Evolutionary conservation across 2,888 invertebrate species (phyloP), one percentile per base, ranked within the genome.

Genomic region (Drosophila monieri): DNA sequence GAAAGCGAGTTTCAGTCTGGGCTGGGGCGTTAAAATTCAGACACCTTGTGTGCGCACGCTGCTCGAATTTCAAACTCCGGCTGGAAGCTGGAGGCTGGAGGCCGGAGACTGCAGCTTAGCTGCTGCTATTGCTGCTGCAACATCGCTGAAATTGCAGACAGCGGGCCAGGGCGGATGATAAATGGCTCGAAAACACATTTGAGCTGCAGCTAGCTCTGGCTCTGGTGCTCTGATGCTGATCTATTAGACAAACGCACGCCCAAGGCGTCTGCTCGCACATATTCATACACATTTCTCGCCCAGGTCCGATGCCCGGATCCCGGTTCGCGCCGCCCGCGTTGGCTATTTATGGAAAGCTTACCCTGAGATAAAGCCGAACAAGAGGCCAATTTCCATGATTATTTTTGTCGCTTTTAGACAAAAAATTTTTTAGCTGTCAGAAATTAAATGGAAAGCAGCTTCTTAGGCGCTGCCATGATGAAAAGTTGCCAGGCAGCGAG

Each of bases 181-280:
- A 83, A 85, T 84, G 84, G 78, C 78, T 74, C 70, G 77, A 72
- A 77, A 84, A 80, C 85, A 80, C 84, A 85, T 84, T 83, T 75
- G 83, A 79, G 83, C 73, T 73, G 76, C 74, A 66, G 77, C 74
- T 71, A 48, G 70, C 52, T 57, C 49, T 47, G 53, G 58, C 5
- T 6, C 49, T 56, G 39, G 32, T 51, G 65, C 1, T 58, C 57
- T 80, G 80, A 65, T 73, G 80, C 81, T 81, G 81, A 81, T 81
- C 85, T 81, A 81, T 81, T 81, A 77, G 81, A 85, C 85, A 85
- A 81, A 85, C 76, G 79, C 85, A 81, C 73, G 80, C 81, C 79
- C 72, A 76, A 76, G 77, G 81, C 81, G 67, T 70, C 69, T 68
- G 67, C 75, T 74, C 51, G 52, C 58, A 58, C 56, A 60, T 72